Conservation (phyloP, 2,113 vertebrate genomes). For the Mastomys coucha region DNA sequence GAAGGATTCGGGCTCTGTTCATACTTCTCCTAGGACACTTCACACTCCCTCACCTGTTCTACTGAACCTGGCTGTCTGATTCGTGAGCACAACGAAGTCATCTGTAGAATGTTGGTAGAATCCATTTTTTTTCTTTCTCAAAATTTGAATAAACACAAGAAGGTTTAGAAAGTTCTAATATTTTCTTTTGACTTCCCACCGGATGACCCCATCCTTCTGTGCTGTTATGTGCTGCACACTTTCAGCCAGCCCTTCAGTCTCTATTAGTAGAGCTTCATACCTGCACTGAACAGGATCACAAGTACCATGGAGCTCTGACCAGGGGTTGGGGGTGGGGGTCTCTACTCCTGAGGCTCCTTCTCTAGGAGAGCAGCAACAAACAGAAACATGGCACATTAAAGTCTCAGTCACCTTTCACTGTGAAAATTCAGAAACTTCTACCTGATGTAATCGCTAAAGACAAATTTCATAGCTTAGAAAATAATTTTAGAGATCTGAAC, state of each 20-base stretch:
- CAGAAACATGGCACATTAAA: neutral
- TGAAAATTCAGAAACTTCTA: constrained; percentile 9
- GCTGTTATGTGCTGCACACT: accelerated
- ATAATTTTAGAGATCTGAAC: neutral
- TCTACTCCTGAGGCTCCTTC: neutral
- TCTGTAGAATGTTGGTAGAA: neutral
- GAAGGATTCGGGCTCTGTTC: neutral
- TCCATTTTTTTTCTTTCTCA: neutral
- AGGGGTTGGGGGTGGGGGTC: too few species aligned
- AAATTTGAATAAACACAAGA: neutral
- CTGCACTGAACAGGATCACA: accelerated
- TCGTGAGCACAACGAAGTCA: neutral
- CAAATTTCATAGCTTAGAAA: neutral
- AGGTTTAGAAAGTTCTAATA: neutral
- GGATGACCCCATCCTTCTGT: neutral
- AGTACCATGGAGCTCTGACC: neutral
- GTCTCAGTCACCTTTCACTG: neutral
- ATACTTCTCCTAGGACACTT: neutral
- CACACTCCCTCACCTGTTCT: neutral
- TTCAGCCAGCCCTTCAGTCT: neutral
- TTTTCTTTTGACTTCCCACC: neutral
- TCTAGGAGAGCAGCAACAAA: neutral
- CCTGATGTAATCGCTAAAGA: neutral
- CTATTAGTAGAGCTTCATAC: neutral
- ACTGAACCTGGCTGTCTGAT: neutral